Conservation (phyloP, 2,797 vertebrate genomes). For the Tokudaia muenninki region DNA sequence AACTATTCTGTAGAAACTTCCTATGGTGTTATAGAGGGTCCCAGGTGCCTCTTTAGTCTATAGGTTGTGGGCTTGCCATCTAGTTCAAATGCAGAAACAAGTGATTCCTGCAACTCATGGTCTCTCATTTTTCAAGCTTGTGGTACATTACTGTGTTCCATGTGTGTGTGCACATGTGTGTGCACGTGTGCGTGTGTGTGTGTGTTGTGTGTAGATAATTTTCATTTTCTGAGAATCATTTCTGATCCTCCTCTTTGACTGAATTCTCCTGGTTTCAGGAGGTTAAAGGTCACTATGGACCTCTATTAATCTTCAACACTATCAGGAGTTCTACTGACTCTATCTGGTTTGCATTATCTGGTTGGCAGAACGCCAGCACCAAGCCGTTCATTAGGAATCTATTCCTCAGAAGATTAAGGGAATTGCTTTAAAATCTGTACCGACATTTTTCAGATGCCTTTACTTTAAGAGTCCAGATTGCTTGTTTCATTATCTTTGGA, state of each 20-base stretch:
- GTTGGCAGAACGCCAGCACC: neutral
- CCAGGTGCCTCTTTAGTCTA: neutral
- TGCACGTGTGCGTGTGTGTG: neutral
- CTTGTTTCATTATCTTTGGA: neutral
- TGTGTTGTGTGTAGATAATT: neutral
- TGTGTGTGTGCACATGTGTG: too few relatives aligned
- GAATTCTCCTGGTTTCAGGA: neutral
- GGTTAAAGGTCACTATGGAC: neutral
- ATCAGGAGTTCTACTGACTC: neutral
- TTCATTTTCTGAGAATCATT: neutral
- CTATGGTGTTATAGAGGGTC: neutral
- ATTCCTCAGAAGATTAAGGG: neutral
- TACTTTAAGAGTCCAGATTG: neutral
- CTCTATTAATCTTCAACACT: neutral
- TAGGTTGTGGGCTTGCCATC: neutral
- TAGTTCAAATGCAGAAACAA: neutral
- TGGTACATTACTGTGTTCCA: neutral
- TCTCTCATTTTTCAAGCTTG: neutral
- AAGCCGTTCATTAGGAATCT: neutral
- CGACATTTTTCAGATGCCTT: neutral
- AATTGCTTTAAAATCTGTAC: neutral
- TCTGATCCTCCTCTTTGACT: neutral
- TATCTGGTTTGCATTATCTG: too few relatives aligned
- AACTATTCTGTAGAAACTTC: neutral
- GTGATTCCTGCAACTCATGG: neutral